A percentile compares a stretch with the other conserved stretches of the same genome.
Evolutionary conservation across 2,113 vertebrate species (phyloP).

Genomic region (Asarcornis scutulata): DNA sequence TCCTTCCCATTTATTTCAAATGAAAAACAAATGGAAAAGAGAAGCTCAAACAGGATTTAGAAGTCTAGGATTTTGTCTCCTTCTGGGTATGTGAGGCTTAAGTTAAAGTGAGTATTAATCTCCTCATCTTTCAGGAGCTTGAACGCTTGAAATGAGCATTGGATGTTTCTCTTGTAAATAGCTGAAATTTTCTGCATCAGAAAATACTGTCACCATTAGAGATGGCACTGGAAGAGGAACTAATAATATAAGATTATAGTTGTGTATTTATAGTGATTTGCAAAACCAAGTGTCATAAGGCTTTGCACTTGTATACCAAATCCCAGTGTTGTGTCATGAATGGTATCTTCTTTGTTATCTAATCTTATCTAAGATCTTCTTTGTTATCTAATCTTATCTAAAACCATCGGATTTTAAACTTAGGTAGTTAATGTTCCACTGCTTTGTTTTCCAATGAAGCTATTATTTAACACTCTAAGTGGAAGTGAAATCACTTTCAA

Average conservation of each 20-base stretch:
- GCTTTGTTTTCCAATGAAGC: neutral
- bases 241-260: constrained; percentile 7
- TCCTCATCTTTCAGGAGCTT: neutral
- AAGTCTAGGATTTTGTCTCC: neutral
- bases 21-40: neutral
- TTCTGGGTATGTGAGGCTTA: neutral
- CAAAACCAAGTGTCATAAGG: constrained; percentile 51
- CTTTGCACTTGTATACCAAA: constrained; percentile 38
- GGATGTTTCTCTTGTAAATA: neutral
- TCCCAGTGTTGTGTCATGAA: constrained; percentile 42
- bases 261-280: constrained; percentile 30
- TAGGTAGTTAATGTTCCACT: constrained; percentile 19
- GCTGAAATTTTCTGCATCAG: neutral
- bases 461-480: constrained; percentile 37
- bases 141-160: neutral
- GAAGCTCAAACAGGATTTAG: neutral
- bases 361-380: constrained; percentile 63
- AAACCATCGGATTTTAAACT: constrained; percentile 65
- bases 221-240: neutral
- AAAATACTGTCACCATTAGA: neutral
- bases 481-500: neutral
- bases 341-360: constrained; percentile 61
- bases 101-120: neutral
- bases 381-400: constrained; percentile 62
- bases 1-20: neutral